These are phyloP conservation scores for Perizoma flavofasciatum DNA, from an alignment of 2,888 invertebrate species.

Conservation along the genomic window DNA sequence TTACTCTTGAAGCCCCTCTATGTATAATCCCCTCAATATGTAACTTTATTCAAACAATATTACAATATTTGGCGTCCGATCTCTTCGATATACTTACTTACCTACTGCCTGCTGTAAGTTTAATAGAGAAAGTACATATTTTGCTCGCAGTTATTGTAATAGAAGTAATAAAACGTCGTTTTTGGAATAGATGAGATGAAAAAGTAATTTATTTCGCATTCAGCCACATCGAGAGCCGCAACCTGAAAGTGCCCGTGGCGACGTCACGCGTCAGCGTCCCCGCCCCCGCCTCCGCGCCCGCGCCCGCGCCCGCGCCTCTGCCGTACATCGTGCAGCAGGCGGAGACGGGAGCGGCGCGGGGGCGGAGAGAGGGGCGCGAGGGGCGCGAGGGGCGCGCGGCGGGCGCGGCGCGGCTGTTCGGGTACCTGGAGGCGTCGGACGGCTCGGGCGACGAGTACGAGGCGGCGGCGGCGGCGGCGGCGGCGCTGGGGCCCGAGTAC, in stretches of 20 bases:
- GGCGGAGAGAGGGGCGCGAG: conserved; percentile 47
- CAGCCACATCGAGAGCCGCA: conserved; percentile 86
- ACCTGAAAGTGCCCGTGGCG: conserved; percentile 75
- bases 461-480: conserved; percentile 53
- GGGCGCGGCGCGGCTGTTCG: conserved; percentile 88
- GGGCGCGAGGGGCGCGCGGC: conserved; percentile 56
- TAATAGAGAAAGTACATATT: no score
- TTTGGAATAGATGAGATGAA: no score
- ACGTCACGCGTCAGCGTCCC: conserved; percentile 66
- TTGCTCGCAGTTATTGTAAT: no score
- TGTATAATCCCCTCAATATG: no score
- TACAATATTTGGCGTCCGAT: no score
- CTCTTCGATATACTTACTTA: no score
- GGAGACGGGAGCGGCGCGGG: conserved; percentile 44
- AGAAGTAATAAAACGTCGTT: no score
- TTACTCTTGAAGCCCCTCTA: no score
- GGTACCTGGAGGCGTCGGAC: conserved; percentile 89
- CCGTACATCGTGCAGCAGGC: conserved; percentile 33
- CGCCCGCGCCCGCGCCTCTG: conserved; percentile 45
- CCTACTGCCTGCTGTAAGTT: no score
- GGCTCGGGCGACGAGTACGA: conserved; percentile 85
- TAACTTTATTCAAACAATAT: no score
- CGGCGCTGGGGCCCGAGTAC: conserved; percentile 49
- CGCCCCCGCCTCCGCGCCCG: conserved; percentile 57
- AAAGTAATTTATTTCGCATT: neutral